Percentiles rank a stretch among this genome's conserved stretches.
Conservation (phyloP, 2,888 invertebrate species). For the Caenorhabditis afra region DNA sequence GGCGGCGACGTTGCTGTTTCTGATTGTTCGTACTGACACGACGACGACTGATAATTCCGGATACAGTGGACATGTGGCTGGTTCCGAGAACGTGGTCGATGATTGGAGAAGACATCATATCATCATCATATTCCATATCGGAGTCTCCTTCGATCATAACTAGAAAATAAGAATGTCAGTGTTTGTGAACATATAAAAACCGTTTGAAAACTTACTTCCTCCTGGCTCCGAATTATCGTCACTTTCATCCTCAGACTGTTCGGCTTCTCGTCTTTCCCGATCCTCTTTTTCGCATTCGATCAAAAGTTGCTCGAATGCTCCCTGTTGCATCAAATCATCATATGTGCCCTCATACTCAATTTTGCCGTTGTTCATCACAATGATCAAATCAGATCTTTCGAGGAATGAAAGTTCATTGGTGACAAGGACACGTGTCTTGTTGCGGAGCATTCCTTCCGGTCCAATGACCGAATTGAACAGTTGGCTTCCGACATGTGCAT, state of each 20-base stretch:
- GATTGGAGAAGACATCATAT: slow-evolving; percentile 65
- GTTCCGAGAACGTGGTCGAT: slow-evolving; percentile 75
- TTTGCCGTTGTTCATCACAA: slow-evolving; percentile 87
- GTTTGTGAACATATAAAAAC: background rate
- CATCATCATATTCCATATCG: slow-evolving; percentile 73
- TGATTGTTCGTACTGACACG: slow-evolving; percentile 58
- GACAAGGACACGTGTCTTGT: slow-evolving; percentile 90
- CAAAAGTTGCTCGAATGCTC: slow-evolving; percentile 74
- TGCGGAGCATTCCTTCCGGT: slow-evolving; percentile 79
- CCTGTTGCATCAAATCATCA: slow-evolving; percentile 74
- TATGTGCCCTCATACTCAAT: slow-evolving; percentile 76
- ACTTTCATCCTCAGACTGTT: slow-evolving; percentile 58
- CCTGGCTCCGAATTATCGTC: slow-evolving; percentile 66
- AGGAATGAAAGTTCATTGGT: slow-evolving; percentile 96
- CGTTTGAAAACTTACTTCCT: slow-evolving; percentile 39
- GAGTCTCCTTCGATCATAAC: slow-evolving; percentile 63
- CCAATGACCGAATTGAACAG: slow-evolving; percentile 81
- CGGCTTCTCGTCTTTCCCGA: slow-evolving; percentile 58
- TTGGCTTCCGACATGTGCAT: slow-evolving; percentile 96
- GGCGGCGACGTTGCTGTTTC: slow-evolving; percentile 63
- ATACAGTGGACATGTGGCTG: slow-evolving; percentile 78
- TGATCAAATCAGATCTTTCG: slow-evolving; percentile 91
- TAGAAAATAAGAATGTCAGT: slow-evolving; percentile 3
- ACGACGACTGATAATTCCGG: slow-evolving; percentile 73
- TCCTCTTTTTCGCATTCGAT: slow-evolving; percentile 76